A percentile compares a stretch with the other conserved stretches of the same genome.
phyloP scores from a whole-genome alignment of 37 sponge, comb jelly and placozoan genomes.

The Halisarca cf. caerulea region DNA sequence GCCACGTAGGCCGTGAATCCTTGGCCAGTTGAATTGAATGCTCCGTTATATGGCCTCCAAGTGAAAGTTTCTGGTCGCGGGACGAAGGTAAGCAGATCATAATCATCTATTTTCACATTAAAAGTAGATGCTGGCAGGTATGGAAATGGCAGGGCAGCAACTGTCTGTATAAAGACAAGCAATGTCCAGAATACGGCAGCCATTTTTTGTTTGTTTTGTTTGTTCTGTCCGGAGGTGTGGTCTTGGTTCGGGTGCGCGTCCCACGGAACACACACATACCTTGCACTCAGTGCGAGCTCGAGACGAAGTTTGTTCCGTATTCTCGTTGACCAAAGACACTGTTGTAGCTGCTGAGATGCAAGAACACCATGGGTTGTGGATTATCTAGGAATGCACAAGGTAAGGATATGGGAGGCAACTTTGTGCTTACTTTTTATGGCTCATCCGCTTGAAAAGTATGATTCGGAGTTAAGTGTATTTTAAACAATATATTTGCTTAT shows the following conservation, averaged over 20 bases:
- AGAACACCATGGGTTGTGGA: no score
- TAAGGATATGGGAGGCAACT: no score
- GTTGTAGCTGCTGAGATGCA: no score
- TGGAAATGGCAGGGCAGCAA: neutral
- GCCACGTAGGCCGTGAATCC: neutral
- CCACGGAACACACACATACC: neutral
- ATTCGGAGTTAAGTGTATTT: no score
- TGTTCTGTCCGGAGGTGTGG: neutral
- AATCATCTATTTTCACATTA: neutral
- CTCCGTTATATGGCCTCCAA: neutral
- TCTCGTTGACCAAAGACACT: no score
- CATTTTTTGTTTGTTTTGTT: neutral
- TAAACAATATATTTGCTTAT: no score
- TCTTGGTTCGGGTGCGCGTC: neutral
- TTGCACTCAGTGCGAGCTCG: no score
- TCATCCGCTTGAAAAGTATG: no score
- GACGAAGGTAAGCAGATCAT: neutral
- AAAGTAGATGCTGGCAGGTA: neutral
- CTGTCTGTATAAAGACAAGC: neutral
- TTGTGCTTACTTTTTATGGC: no score
- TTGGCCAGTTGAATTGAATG: neutral
- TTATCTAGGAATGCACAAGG: no score
- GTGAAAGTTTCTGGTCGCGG: neutral
- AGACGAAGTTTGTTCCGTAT: no score
- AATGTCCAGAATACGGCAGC: neutral